These are phyloP conservation scores for Rafetus swinhoei DNA, from an alignment of 2,113 vertebrate species.

Conservation along the genomic window DNA sequence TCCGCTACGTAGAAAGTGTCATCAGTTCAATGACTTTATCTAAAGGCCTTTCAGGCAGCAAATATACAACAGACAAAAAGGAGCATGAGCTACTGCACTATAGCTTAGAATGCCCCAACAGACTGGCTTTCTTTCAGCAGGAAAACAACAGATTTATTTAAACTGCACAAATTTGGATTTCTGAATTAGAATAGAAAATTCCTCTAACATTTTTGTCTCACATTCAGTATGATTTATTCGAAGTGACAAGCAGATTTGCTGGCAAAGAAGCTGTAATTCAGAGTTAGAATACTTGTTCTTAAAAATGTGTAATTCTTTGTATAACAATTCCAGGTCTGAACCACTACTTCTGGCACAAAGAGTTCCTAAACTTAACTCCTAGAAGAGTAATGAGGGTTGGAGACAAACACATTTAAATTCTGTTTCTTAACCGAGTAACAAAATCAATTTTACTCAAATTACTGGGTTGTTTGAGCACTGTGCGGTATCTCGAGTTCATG, in stretches of 20 bases:
- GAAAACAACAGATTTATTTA: accelerated
- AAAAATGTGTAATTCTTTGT: not conserved
- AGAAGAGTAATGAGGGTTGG: not conserved
- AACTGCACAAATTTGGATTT: not conserved
- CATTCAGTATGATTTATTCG: not conserved
- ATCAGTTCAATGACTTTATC: not conserved
- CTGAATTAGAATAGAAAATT: not conserved
- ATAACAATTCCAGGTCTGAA: not conserved
- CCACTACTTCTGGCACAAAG: not conserved
- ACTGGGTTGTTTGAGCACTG: not conserved
- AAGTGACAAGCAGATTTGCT: not conserved
- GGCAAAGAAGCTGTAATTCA: not conserved
- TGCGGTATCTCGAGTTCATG: not conserved
- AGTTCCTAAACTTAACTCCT: not conserved
- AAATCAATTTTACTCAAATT: not conserved
- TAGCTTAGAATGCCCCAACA: not conserved
- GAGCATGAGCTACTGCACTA: accelerated
- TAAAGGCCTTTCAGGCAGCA: not conserved
- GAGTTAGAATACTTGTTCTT: not conserved
- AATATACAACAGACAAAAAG: not conserved
- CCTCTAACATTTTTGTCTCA: not conserved
- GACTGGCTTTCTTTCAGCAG: not conserved
- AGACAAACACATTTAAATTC: not conserved
- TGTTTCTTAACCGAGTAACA: not conserved
- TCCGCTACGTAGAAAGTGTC: not conserved